Conservation (phyloP, 2,113 vertebrate species). For the Trichechus manatus region DNA sequence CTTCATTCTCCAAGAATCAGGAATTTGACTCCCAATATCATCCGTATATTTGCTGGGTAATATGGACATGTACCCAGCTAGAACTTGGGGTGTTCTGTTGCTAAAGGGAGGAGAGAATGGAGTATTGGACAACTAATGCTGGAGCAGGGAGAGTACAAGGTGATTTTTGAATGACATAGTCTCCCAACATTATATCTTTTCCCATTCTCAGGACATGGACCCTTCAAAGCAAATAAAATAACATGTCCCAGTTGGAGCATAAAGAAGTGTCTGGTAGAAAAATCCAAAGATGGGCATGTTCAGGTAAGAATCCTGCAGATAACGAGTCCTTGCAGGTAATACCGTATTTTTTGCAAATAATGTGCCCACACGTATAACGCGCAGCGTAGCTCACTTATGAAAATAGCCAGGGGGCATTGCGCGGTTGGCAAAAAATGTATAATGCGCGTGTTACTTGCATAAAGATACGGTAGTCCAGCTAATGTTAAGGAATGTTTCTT, state of each 20-base stretch:
- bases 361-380: too few species aligned
- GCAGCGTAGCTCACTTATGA: too few species aligned
- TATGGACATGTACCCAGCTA: not conserved
- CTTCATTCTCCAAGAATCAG: not conserved
- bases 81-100: not conserved
- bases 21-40: not conserved
- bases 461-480: too few species aligned
- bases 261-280: not conserved
- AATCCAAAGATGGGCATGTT: not conserved
- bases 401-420: too few species aligned
- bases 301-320: not conserved
- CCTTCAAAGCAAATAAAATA: conserved; percentile 5
- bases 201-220: not conserved
- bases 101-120: not conserved
- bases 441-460: too few species aligned
- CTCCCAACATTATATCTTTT: not conserved
- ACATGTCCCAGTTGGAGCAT: not conserved
- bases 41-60: not conserved
- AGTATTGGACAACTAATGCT: not conserved
- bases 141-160: too few species aligned
- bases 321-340: not conserved
- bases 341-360: too few species aligned
- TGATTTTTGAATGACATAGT: not conserved
- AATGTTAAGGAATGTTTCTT: not conserved
- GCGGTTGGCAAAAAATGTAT: too few species aligned